phyloP scores from a whole-genome alignment of 2,888 invertebrate genomes.

The Chaetoderma sp. region DNA sequence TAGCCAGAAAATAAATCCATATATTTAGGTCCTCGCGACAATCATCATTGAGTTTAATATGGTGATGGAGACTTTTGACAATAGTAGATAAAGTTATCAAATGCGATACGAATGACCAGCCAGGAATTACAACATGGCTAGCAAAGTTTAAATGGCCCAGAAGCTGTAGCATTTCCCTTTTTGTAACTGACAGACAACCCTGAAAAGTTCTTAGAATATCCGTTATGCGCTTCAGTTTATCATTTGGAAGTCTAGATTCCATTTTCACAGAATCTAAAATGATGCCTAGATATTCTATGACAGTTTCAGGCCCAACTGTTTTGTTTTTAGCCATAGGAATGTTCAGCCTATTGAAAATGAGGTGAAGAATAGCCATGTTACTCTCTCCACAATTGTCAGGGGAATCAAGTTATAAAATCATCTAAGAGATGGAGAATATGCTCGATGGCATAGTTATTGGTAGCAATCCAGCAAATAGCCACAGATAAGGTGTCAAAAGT shows the following conservation, averaged over 20 bases:
- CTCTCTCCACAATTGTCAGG: too few relatives aligned
- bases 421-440: conserved; percentile 19
- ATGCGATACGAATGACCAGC: conserved; percentile 32
- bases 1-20: conserved; percentile 17
- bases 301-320: conserved; percentile 24
- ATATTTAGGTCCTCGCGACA: conserved; percentile 23
- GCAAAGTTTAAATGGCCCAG: conserved; percentile 30
- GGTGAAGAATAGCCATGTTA: conserved; percentile 8
- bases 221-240: conserved; percentile 20
- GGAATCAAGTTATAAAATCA: conserved; percentile 22
- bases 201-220: conserved; percentile 8
- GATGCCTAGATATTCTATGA: conserved; percentile 32
- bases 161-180: conserved; percentile 22
- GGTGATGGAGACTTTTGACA: conserved; percentile 16
- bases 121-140: conserved; percentile 25
- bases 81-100: conserved; percentile 17
- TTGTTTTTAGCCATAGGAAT: conserved; percentile 28
- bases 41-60: conserved; percentile 19
- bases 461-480: conserved; percentile 18
- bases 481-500: conserved; percentile 18
- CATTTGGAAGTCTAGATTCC: conserved; percentile 26
- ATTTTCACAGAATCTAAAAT: conserved; percentile 26
- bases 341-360: conserved; percentile 13
- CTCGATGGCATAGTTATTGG: conserved; percentile 4
- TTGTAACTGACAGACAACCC: conserved; percentile 20